A percentile compares a stretch with the other conserved stretches of the same genome.
phyloP scores from a whole-genome alignment of 1,140 invertebrate genomes.

The Drosophila ironensis region DNA sequence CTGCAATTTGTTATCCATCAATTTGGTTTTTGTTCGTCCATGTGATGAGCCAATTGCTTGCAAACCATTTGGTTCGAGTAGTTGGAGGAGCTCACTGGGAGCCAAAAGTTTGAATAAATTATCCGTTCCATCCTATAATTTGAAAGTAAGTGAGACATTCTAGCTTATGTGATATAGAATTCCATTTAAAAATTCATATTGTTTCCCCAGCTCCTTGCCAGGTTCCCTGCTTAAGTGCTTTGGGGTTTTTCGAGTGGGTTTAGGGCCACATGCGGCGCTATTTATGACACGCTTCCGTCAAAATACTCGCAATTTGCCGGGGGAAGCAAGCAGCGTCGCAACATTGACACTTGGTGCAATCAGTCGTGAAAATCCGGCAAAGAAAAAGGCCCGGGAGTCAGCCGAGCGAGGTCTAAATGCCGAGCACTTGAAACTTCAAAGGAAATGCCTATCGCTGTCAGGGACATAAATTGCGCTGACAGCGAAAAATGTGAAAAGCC shows the following conservation, averaged over 20 bases:
- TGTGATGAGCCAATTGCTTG: constrained; percentile 23
- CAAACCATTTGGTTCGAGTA: neutral
- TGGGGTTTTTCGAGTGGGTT: constrained; percentile 21
- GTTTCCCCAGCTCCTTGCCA: neutral
- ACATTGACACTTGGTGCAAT: constrained; percentile 40
- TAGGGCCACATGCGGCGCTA: constrained; percentile 62
- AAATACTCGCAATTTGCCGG: constrained; percentile 67
- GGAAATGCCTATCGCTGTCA: constrained; percentile 80
- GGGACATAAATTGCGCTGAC: constrained; percentile 80
- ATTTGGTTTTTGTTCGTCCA: constrained; percentile 22
- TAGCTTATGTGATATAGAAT: neutral
- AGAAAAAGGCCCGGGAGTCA: constrained; percentile 23
- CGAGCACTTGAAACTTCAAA: constrained; percentile 73
- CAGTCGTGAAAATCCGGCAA: constrained; percentile 43
- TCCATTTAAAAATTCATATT: too few relatives aligned
- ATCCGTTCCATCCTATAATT: neutral
- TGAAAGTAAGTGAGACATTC: too few relatives aligned
- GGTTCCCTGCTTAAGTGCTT: neutral
- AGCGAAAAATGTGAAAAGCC: constrained; percentile 61
- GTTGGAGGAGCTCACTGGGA: neutral
- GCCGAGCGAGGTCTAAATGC: constrained; percentile 30
- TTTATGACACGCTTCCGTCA: constrained; percentile 81
- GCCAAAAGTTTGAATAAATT: too few relatives aligned
- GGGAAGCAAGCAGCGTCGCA: neutral
- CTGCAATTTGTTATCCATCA: constrained; percentile 66